Evolutionary conservation across 2,797 vertebrate genomes (phyloP).

Genomic region (Hipposideros larvatus): DNA sequence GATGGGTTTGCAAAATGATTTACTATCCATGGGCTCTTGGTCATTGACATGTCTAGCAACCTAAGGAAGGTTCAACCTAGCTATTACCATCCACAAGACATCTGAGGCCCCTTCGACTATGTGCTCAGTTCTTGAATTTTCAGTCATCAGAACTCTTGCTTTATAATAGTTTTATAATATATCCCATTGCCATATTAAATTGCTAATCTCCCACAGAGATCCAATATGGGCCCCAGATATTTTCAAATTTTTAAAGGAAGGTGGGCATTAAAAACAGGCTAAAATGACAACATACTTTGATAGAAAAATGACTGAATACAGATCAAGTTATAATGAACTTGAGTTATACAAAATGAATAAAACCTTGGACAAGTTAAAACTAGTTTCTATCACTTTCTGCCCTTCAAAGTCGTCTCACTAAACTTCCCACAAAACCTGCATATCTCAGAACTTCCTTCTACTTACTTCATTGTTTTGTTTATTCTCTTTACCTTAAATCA

Average conservation of each 20-base stretch:
- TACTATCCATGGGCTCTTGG: neutral
- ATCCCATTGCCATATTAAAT: neutral
- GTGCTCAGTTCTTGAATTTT: neutral
- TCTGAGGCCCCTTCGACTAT: neutral
- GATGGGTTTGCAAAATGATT: neutral
- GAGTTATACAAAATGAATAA: neutral
- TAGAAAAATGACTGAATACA: neutral
- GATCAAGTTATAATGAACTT: neutral
- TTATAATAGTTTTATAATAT: neutral
- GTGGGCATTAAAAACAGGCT: neutral
- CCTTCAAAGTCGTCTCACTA: constrained; percentile 16
- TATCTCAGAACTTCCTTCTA: constrained; percentile 15
- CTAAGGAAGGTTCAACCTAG: neutral
- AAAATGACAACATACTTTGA: neutral
- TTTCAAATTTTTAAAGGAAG: neutral
- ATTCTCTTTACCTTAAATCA: constrained; percentile 36
- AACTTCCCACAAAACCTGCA: neutral
- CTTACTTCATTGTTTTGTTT: constrained; percentile 27
- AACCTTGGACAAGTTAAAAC: constrained; percentile 28
- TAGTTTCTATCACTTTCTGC: neutral
- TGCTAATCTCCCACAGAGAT: neutral
- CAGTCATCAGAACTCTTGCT: neutral
- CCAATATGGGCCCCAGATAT: neutral
- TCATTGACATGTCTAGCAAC: neutral
- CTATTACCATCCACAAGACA: neutral